A percentile compares a stretch with the other conserved stretches of the same genome.
phyloP scores from a whole-genome alignment of 1,140 invertebrate genomes.

The Anastrepha obliqua region DNA sequence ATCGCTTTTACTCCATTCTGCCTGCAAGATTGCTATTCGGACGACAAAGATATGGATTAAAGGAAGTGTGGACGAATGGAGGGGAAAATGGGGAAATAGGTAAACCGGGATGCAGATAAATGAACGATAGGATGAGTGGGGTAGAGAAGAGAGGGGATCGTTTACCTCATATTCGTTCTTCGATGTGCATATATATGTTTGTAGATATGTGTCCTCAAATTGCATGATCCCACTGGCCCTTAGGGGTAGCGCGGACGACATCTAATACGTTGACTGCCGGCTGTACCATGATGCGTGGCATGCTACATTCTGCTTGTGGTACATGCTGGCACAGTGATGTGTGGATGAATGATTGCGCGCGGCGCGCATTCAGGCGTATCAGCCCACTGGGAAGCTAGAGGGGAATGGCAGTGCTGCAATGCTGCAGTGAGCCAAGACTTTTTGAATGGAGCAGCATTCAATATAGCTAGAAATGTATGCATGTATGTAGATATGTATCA shows the following conservation, averaged over 20 bases:
- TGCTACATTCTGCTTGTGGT: slow-evolving; percentile 4
- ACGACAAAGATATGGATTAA: background rate
- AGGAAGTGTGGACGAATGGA: background rate
- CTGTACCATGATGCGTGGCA: background rate
- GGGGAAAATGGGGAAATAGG: background rate
- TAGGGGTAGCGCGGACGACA: background rate
- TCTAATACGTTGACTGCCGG: background rate
- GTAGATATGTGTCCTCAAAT: slow-evolving; percentile 5
- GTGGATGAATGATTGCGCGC: slow-evolving; percentile 28
- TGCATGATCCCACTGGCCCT: background rate
- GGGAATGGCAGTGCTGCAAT: background rate
- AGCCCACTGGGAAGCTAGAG: background rate
- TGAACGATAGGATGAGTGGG: background rate
- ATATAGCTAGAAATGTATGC: background rate
- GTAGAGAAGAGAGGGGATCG: background rate
- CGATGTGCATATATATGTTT: background rate
- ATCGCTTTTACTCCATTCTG: slow-evolving; percentile 27
- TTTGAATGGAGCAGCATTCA: slow-evolving; percentile 36
- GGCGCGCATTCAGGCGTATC: slow-evolving; percentile 46
- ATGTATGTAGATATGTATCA: background rate
- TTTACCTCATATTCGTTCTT: background rate
- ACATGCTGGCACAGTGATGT: background rate
- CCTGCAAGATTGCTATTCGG: slow-evolving; percentile 8
- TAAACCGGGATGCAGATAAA: background rate
- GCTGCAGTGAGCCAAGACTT: background rate